Evolutionary conservation across 2,888 invertebrate species (phyloP).

Genomic region (Tillus elongatus): DNA sequence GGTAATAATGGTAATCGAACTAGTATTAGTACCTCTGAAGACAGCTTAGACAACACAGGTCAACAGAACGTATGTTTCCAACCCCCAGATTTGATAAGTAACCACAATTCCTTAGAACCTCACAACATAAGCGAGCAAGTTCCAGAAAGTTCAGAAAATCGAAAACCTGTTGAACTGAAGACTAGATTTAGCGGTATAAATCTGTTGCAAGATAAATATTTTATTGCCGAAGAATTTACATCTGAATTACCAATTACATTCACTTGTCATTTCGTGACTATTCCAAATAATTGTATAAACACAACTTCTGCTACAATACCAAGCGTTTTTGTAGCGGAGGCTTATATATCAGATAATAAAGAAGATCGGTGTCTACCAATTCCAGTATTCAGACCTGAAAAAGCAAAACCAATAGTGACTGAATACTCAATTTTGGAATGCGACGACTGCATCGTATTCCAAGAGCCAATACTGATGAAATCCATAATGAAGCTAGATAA

Average conservation of each 20-base stretch:
- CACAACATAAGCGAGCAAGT: slow-evolving; percentile 21
- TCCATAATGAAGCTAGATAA: slow-evolving; percentile 7
- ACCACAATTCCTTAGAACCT: slow-evolving; percentile 46
- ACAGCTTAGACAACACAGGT: slow-evolving; percentile 39
- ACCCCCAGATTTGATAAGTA: slow-evolving; percentile 51
- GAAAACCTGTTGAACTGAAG: slow-evolving; percentile 8
- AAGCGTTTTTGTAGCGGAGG: slow-evolving; percentile 29
- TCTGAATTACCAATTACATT: not conserved
- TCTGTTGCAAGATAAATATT: not conserved
- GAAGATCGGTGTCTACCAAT: slow-evolving; percentile 24
- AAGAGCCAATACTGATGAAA: slow-evolving; percentile 6
- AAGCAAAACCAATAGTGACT: slow-evolving; percentile 16
- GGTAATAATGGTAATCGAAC: slow-evolving; percentile 39
- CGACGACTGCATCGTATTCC: not conserved
- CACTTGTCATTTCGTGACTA: not conserved
- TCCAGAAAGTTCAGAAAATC: slow-evolving; percentile 14
- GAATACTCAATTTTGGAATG: not conserved
- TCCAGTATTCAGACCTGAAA: slow-evolving; percentile 19
- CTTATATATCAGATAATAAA: slow-evolving; percentile 18
- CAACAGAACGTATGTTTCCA: slow-evolving; percentile 34
- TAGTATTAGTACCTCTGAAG: slow-evolving; percentile 43
- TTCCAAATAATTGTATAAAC: not conserved
- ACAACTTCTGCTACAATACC: slow-evolving; percentile 21
- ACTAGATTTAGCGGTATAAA: not conserved
- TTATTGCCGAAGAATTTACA: not conserved